phyloP scores from a whole-genome alignment of 1,140 invertebrate species.

The Dreissena rostriformis region DNA sequence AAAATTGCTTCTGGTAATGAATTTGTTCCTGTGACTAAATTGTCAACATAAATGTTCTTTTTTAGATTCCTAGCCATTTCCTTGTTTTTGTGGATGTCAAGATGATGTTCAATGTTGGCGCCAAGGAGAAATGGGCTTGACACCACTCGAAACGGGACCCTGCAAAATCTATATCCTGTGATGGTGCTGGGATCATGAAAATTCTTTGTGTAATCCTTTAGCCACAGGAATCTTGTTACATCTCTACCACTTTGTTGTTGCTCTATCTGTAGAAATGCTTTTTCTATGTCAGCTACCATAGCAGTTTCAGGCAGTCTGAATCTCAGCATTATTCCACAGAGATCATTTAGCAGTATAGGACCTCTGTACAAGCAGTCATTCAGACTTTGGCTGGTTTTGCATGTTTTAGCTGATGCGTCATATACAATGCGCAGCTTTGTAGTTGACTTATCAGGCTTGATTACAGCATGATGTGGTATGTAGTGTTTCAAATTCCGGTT shows the following conservation, averaged over 20 bases:
- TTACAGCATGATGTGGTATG: constrained; percentile 3
- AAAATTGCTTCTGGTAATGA: neutral
- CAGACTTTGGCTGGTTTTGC: constrained; percentile 4
- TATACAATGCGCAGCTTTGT: constrained; percentile 21
- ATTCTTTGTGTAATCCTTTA: constrained; percentile 2
- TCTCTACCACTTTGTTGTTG: neutral
- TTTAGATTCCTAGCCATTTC: neutral
- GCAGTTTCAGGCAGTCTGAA: neutral
- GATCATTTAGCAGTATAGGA: constrained; percentile 10
- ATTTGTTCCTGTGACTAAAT: neutral
- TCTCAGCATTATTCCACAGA: constrained; percentile 12
- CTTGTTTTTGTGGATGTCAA: neutral
- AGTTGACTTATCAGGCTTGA: neutral
- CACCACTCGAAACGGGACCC: neutral
- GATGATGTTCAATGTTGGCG: neutral
- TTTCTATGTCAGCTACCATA: constrained; percentile 22
- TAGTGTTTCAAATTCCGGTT: neutral
- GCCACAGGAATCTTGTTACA: constrained; percentile 12
- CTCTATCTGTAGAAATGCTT: neutral
- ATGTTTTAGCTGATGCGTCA: constrained; percentile 7
- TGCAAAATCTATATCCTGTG: constrained; percentile 3
- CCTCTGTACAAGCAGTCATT: constrained; percentile 16
- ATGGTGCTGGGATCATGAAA: neutral
- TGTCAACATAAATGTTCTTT: constrained; percentile 3
- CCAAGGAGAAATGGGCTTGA: constrained; percentile 15